A percentile compares a stretch with the other conserved stretches of the same genome.
Conservation (phyloP, 2,797 vertebrate genomes). For the Siniperca undulata region DNA sequence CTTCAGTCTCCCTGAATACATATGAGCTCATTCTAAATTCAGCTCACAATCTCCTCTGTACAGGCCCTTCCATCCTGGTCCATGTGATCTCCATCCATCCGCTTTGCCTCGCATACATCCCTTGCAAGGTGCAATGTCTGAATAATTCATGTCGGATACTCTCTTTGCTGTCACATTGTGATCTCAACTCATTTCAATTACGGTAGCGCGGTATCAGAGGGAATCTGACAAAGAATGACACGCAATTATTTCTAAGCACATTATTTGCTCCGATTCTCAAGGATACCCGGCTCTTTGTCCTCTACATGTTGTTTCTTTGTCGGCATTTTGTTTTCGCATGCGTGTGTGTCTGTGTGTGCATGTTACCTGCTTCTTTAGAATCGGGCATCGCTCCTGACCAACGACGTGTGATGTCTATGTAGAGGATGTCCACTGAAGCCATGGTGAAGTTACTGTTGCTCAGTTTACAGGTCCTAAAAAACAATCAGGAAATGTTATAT, state of each 20-base stretch:
- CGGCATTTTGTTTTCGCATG: background rate
- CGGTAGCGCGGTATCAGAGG: conserved; percentile 45
- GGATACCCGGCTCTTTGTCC: conserved; percentile 43
- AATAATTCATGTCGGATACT: conserved; percentile 72
- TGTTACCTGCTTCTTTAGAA: conserved; percentile 91
- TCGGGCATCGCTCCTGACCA: conserved; percentile 87
- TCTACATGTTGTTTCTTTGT: conserved; percentile 29
- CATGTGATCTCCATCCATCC: conserved; percentile 68
- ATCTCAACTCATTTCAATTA: conserved; percentile 76
- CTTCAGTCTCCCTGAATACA: conserved; percentile 41
- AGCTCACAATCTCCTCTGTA: conserved; percentile 53
- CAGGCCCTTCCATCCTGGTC: conserved; percentile 52
- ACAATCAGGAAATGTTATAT: background rate
- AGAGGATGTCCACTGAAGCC: conserved; percentile 96
- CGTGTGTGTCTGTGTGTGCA: background rate
- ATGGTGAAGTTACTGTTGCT: conserved; percentile 93
- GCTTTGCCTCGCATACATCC: conserved; percentile 50
- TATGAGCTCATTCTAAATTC: conserved; percentile 62
- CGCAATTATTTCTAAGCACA: conserved; percentile 65
- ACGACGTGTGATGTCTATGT: conserved; percentile 95
- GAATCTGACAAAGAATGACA: conserved; percentile 71
- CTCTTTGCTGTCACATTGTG: conserved; percentile 60
- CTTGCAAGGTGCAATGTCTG: conserved; percentile 62
- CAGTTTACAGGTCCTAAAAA: conserved; percentile 91
- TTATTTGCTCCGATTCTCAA: conserved; percentile 49